Evolutionary conservation across 1,140 invertebrate genomes (phyloP), one percentile per base, ranked within the genome.

Genomic region (Magallana gigas): DNA sequence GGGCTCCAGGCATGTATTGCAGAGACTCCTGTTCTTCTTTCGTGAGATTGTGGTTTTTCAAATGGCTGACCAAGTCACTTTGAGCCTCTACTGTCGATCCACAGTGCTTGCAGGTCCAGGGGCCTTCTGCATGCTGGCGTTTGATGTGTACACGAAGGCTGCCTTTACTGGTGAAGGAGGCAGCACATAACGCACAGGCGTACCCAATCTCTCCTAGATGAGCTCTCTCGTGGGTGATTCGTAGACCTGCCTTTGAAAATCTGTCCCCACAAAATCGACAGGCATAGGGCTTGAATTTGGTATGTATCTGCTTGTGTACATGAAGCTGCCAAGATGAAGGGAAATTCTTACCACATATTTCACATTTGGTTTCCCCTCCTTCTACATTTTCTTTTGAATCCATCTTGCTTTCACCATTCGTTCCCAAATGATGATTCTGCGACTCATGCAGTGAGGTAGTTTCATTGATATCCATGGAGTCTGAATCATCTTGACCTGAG

Each of bases 1-100:
- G 64, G 16, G 88, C 86, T 96, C 97, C 97, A 64, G 97, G 97
- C 76, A 91, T 89, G 87, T 91, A 94, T 9, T 91, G 85, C 0
- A 91, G 87, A 12, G 93, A 94, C 62, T 89, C 90, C 36, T 85
- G 86, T 84, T 93, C 92, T 12, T 88, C 88, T 71, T 88, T 83
- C 1, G 91, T 90, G 7, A 92, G 89, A 85, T 91, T 90, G 88
- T 93, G 92, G n/a, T 88, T 88, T 59, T 91, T 90, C 3, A 93
- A 68, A 87, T 94, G 93, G n/a, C 87, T 85, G 71, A 90, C 91
- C 82, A 94, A 88, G 71, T 90, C 88, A 71, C 80, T 58, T 59
- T 93, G 88, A 58, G 90, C 89, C 60, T 89, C 59, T 29, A 89
- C 89, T 16, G 89, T 88, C 82, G 91, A 91, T 18, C 95, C 95